Evolutionary conservation across 2,797 vertebrate genomes (phyloP).

Genomic region (Taeniopygia guttata): DNA sequence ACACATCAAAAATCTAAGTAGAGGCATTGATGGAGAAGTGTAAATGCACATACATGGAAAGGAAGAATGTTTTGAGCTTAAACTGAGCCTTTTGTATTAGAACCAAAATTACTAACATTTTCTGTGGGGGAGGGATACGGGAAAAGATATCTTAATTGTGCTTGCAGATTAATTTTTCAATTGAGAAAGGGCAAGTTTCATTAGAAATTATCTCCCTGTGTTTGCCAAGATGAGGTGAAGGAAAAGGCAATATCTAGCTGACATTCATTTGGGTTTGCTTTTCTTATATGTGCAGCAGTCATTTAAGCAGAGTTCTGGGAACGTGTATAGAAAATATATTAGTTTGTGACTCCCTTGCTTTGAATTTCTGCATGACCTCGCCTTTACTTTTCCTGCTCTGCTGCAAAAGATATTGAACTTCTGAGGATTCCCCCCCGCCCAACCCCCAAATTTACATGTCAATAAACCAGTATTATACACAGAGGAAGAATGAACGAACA

Average conservation of each 20-base stretch:
- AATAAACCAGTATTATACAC: slow-evolving; percentile 32
- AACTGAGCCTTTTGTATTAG: neutral
- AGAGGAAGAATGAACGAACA: slow-evolving; percentile 8
- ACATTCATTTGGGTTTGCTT: neutral
- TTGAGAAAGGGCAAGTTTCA: neutral
- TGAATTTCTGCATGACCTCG: slow-evolving; percentile 7
- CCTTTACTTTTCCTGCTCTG: slow-evolving; percentile 3
- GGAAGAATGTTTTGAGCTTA: neutral
- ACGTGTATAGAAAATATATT: neutral
- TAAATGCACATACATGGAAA: neutral
- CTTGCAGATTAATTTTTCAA: neutral
- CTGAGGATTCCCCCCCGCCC: neutral
- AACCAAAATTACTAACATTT: neutral
- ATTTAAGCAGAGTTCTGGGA: neutral
- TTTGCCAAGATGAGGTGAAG: neutral
- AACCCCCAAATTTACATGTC: slow-evolving; percentile 3
- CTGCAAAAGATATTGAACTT: slow-evolving; percentile 23
- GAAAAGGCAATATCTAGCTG: neutral
- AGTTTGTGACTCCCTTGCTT: neutral
- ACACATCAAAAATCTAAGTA: neutral
- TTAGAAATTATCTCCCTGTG: neutral
- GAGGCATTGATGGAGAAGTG: neutral
- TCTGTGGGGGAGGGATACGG: neutral
- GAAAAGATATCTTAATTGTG: neutral
- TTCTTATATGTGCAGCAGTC: neutral